phyloP scores from a whole-genome alignment of 2,888 invertebrate species.

The Scaeva pyrastri region DNA sequence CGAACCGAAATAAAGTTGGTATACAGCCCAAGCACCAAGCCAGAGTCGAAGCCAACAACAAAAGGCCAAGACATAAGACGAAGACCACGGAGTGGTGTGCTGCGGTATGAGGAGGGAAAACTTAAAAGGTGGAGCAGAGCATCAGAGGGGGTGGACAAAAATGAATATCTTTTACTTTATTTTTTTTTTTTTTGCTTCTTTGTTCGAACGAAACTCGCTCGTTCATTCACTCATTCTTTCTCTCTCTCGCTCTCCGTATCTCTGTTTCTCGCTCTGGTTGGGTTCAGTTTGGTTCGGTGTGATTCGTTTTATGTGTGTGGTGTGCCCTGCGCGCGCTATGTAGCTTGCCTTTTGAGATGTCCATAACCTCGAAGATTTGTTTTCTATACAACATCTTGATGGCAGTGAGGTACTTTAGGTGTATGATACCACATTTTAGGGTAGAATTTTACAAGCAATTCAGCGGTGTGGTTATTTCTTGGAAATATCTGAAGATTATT shows the following conservation, averaged over 20 bases:
- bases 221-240: conserved; percentile 30
- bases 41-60: conserved; percentile 33
- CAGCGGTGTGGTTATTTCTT: conserved; percentile 77
- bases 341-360: conserved; percentile 60
- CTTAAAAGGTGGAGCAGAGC: conserved; percentile 24
- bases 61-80: conserved; percentile 45
- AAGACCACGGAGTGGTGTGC: conserved; percentile 18
- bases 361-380: conserved; percentile 73
- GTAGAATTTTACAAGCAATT: conserved; percentile 83
- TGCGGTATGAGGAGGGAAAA: neutral
- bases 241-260: neutral
- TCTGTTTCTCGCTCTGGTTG: conserved; percentile 20
- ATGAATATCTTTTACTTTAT: conserved; percentile 47
- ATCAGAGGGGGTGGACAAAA: conserved; percentile 33
- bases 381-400: conserved; percentile 65
- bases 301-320: conserved; percentile 46
- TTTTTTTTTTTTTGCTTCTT: conserved; percentile 31
- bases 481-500: conserved; percentile 4
- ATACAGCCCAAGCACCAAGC: conserved; percentile 36
- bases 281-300: conserved; percentile 17
- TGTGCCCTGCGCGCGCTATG: conserved; percentile 73
- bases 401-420: conserved; percentile 74
- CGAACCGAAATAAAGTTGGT: conserved; percentile 59
- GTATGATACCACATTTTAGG: conserved; percentile 83
- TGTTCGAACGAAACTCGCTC: conserved; percentile 42